Evolutionary conservation across 2,888 invertebrate species (phyloP), one percentile per base, ranked within the genome.

Genomic region (Acanthopleura granulata): DNA sequence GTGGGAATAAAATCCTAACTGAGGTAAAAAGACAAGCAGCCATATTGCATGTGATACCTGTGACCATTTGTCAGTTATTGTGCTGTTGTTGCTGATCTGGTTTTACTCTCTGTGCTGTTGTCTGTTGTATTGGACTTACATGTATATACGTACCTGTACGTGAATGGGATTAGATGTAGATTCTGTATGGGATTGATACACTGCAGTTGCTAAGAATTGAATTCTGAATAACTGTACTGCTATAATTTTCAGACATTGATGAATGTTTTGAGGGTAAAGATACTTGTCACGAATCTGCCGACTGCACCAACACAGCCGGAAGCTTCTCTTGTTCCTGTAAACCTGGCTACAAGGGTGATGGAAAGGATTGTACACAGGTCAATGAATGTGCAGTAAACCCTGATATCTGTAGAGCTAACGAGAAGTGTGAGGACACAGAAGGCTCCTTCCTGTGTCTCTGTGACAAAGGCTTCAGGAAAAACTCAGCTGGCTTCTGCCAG

Each of bases 251-350:
- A 66, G 66, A 66, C 29, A 66, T 66, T 66, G 66, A 66, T 66
- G 66, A 66, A 66, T 66, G 66, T 66, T 66, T 66, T 66, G 66
- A 66, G 66, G 66, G 66, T 66, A 22, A 27, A 27, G 66, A 66
- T 25, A 27, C 6, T 27, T 66, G 66, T 25, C 15, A 66, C 25
- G 66, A 66, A 18, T 22, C 18, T 66, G 66, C 66, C 25, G 29
- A 22, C 1, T 66, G 66, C 25, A 15, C 18, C 15, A 66, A 66
- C 66, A 66, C 16, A 22, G 27, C 1, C 29, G 66, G 66, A 22
- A 27, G 4, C 1, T 66, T 66, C 25, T 12, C 18, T 12, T 66
- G 66, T 66, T 27, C 27, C 25, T 66, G 66, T 27, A 22, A 66
- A 27, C 66, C 66, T 27, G 66, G 66, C 25, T 66, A 66, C 29